Base-by-base conservation (phyloP, 2,888 invertebrate species). In the Neuroscelio doddi region DNA sequence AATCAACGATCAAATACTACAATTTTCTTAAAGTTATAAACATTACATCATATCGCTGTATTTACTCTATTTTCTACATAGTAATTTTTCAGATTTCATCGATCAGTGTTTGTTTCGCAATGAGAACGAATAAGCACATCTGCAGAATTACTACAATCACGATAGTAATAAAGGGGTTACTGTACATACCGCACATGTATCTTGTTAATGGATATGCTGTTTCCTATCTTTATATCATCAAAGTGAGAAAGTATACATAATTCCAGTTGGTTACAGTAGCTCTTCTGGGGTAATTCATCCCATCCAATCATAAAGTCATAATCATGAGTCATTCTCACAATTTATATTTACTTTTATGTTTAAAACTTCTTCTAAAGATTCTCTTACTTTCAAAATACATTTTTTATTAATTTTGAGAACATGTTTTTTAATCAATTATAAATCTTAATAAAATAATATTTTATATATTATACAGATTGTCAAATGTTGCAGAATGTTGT, bases 151-250 rank as follows among this genome's bases (percentile, higher is more conserved):
- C 38, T 32, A 50, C 27, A 50, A 59, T 56, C 59, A 55, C 47
- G 51, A 44, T 24, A 29, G 51, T 47, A 64, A 59, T 59, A 56
- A 59, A 64, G 59, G 64, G 59, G 59, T 59, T 45, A 16, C 51
- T 41, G 55, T 36, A 50, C n/a, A n/a, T 41, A 34, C 50, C 59
- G 51, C 44, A 56, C 58, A 39, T 56, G 56, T 30, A 64, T 56
- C 51, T 55, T 51, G 59, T 49, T 62, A 64, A 69, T 69, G 56
- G 59, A 68, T 70, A 70, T 50, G 65, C 24, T 62, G 62, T 56
- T 64, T 70, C 55, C 55, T 70, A 71, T 70, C 71, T 64, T 66
- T 52, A 58, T 64, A 67, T 66, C 72, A 67, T 70, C 69, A 64
- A 71, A 68, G 51, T 50, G 62, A 64, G 61, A 65, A 64, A 58